These are phyloP conservation scores for Melikaiella ostensackeni DNA, from an alignment of 2,888 invertebrate genomes.

Conservation along the genomic window DNA sequence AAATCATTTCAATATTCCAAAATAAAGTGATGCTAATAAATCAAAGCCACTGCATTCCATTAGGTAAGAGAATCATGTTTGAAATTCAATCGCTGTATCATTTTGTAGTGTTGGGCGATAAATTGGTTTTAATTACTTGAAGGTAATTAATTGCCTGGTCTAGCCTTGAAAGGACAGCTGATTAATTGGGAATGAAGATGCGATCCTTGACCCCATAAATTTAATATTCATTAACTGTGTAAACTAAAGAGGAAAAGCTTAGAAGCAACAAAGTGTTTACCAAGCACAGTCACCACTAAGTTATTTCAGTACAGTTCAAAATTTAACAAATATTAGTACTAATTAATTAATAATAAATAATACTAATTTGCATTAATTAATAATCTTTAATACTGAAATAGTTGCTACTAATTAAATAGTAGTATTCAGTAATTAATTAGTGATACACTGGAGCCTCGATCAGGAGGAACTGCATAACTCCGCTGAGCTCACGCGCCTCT, in stretches of 20 bases:
- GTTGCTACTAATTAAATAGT: no score
- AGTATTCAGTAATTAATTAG: no score
- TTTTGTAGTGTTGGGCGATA: not conserved
- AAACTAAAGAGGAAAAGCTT: not conserved
- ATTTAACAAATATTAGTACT: not conserved
- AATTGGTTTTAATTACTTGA: not conserved
- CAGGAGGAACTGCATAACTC: no score
- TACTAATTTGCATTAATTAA: no score
- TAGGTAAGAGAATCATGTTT: not conserved
- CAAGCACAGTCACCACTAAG: not conserved
- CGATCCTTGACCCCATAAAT: not conserved
- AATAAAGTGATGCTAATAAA: not conserved
- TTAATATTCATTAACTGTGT: not conserved
- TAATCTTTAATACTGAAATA: no score
- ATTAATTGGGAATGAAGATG: not conserved
- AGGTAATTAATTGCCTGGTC: not conserved
- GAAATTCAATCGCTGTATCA: not conserved
- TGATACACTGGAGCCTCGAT: no score
- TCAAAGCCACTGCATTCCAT: not conserved
- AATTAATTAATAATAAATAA: no score
- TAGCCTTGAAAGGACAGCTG: not conserved
- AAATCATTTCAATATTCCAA: no score
- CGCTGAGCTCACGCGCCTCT: no score
- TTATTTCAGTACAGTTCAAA: not conserved
- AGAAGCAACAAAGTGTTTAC: not conserved